phyloP scores from a whole-genome alignment of 2,113 vertebrate genomes.

The Halcyon malimbica region DNA sequence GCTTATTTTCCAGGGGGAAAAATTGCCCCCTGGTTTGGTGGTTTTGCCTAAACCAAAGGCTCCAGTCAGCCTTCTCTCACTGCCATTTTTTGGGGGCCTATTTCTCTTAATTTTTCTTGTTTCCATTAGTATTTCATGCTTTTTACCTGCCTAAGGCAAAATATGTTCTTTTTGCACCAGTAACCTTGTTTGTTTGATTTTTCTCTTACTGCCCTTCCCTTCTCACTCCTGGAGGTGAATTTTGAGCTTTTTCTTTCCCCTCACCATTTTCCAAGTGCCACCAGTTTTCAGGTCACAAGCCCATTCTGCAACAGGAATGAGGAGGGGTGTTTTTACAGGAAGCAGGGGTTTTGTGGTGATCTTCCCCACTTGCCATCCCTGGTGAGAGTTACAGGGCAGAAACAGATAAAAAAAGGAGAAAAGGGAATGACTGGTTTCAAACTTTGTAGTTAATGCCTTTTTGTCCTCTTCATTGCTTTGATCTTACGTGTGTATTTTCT shows the following conservation, averaged over 20 bases:
- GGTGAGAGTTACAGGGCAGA: not conserved
- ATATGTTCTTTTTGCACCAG: not conserved
- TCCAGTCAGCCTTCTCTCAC: not conserved
- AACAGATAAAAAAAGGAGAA: not conserved
- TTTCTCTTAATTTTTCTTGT: not conserved
- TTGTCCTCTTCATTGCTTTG: not conserved
- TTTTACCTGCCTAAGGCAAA: not conserved
- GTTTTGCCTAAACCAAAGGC: not conserved
- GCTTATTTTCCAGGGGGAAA: not conserved
- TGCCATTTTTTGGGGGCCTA: fast-evolving
- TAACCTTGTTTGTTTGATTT: not conserved
- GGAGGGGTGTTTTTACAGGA: not conserved
- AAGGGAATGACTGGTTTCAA: not conserved
- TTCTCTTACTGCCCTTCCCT: not conserved
- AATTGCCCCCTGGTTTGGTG: not conserved
- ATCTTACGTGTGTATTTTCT: not conserved
- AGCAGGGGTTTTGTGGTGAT: not conserved
- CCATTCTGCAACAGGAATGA: not conserved
- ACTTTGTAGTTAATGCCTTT: not conserved
- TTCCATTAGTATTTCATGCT: not conserved
- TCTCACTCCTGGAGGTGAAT: not conserved
- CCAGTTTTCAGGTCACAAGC: not conserved
- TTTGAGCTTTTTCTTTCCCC: not conserved
- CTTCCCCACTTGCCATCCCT: not conserved
- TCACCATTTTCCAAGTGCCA: not conserved